A percentile compares a stretch with the other conserved stretches of the same genome.
phyloP scores from a whole-genome alignment of 92 coral and sea anemone genomes.

The Galaxea fascicularis region DNA sequence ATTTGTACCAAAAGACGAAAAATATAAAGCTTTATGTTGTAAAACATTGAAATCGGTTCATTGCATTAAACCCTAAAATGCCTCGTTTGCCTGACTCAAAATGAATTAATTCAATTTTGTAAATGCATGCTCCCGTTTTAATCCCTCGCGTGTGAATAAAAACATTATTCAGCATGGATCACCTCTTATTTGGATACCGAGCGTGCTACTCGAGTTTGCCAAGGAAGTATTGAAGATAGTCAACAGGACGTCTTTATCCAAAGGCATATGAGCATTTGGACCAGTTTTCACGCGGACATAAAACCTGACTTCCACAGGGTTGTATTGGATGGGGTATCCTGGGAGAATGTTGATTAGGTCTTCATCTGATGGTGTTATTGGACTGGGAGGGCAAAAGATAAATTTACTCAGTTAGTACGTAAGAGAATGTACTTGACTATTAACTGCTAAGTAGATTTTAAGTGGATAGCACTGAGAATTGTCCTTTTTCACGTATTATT shows the following conservation, averaged over 20 bases:
- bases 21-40: no score
- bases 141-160: no score
- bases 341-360: background rate
- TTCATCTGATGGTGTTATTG: background rate
- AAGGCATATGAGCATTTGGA: background rate
- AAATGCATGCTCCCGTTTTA: no score
- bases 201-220: background rate
- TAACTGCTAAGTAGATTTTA: no score
- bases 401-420: background rate
- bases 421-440: no score
- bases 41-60: no score
- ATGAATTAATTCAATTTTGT: no score
- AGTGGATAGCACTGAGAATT: no score
- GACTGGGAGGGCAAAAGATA: background rate
- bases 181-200: slow-evolving; percentile 23
- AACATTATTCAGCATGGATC: background rate
- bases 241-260: background rate
- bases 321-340: background rate
- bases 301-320: slow-evolving; percentile 26
- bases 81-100: no score
- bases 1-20: no score
- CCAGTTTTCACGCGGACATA: slow-evolving; percentile 7
- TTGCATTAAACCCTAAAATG: no score
- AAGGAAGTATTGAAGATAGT: background rate
- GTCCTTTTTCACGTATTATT: no score